Base-by-base conservation (phyloP, 2,797 vertebrate genomes). In the Gallinago solitaria region DNA sequence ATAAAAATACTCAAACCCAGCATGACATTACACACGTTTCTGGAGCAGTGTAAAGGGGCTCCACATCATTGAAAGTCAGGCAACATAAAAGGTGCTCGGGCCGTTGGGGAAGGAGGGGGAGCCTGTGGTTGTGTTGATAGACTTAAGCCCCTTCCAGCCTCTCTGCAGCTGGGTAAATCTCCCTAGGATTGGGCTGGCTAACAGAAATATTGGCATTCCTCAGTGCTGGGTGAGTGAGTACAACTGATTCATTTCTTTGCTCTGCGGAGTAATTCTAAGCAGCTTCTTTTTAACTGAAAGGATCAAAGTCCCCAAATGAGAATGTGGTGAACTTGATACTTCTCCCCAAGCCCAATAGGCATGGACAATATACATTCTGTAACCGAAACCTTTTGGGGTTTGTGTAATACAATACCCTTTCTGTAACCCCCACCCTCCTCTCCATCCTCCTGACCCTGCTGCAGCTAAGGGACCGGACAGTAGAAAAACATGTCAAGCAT, bases 401-500 rank as follows among this genome's bases (percentile, higher is more conserved):
- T 90, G 81, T 85, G 97, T 96, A 98, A 98, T 79, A 88, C 94
- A 95, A 98, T 97, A 93, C 92, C 83, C 89, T 93, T 93, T 96
- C 96, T 96, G 84, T 93, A 94, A 89, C 94, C 95, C 95, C 96
- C 95, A 93, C 91, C 91, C 92, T 87, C 21, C 24, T 27, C 82
- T 92, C 93, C 65, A 83, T 89, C 81, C 83, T 67, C 23, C 2
- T 91, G 81, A 91, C 80, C 93, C 94, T 84, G 64, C 69, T 28
- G 32, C 92, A 91, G 90, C 86, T 69, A 85, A 95, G 92, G 95
- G 85, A 43, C 64, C 11, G 97, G 97, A 97, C 97, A 97, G 97
- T 96, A 94, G 93, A 92, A 97, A 96, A 97, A 97, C 96, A 96
- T 96, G 96, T 96, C 97, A 97, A 92, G 96, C 96, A 96, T 97